phyloP scores from a whole-genome alignment of 2,797 vertebrate genomes.

The Sebastolobus altivelis region DNA sequence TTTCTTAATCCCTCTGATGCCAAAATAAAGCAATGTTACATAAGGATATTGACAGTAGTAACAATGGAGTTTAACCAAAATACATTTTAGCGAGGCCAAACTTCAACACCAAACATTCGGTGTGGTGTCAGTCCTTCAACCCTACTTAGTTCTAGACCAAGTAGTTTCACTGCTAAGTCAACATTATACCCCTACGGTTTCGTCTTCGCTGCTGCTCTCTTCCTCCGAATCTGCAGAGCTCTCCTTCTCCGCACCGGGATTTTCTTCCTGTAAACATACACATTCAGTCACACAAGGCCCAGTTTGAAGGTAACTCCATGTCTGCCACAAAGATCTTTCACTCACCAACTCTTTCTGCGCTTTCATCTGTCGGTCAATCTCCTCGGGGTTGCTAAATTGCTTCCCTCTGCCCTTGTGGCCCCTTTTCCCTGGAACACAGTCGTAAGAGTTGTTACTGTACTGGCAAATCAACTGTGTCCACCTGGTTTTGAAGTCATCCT shows the following conservation, averaged over 20 bases:
- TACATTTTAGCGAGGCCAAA: not conserved
- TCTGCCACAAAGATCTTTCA: not conserved
- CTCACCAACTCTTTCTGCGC: constrained; percentile 84
- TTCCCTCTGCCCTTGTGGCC: constrained; percentile 88
- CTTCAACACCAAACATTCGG: not conserved
- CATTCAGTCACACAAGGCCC: not conserved
- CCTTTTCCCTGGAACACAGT: constrained; percentile 82
- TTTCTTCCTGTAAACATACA: constrained; percentile 79
- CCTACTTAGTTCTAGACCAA: not conserved
- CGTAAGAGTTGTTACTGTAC: not conserved
- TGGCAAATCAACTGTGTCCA: not conserved
- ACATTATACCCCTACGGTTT: constrained; percentile 29
- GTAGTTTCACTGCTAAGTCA: not conserved
- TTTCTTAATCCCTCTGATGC: not conserved
- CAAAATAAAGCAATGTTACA: not conserved
- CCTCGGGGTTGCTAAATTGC: constrained; percentile 89
- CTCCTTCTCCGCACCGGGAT: constrained; percentile 75
- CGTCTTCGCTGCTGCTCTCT: constrained; percentile 88
- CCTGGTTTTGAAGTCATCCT: not conserved
- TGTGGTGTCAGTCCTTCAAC: not conserved
- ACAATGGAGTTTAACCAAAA: not conserved
- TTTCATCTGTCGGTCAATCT: constrained; percentile 88
- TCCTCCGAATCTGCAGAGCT: constrained; percentile 81
- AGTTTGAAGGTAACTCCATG: rapidly evolving
- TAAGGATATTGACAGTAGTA: not conserved